phyloP scores from a whole-genome alignment of 2,113 vertebrate genomes.

The Oncorhynchus clarkii region DNA sequence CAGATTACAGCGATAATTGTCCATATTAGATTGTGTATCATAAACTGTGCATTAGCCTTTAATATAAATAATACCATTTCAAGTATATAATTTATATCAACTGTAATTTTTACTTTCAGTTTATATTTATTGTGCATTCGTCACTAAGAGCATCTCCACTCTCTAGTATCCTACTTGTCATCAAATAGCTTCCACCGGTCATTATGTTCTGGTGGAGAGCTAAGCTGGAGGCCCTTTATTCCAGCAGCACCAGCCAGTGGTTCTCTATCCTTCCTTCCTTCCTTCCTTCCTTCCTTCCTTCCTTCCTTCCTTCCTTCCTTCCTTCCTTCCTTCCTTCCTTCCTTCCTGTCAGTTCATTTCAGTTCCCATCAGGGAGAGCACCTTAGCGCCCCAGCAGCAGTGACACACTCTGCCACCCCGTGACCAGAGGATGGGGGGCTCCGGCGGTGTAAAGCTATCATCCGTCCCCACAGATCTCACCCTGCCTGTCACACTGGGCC shows the following conservation, averaged over 20 bases:
- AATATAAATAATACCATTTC: not conserved
- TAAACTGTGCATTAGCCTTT: not conserved
- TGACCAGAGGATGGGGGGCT: conserved; percentile 15
- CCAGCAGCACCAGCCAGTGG: conserved; percentile 5
- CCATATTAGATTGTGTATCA: not conserved
- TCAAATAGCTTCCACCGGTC: no score
- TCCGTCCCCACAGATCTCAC: conserved; percentile 37
- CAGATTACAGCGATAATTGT: not conserved
- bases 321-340: not conserved
- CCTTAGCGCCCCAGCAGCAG: conserved; percentile 14
- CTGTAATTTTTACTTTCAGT: not conserved
- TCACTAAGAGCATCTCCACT: no score
- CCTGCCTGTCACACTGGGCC: conserved; percentile 27
- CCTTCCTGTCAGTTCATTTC: conserved; percentile 10
- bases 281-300: conserved; percentile 18
- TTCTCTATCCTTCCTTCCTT: conserved; percentile 7
- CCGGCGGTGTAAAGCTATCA: conserved; percentile 21
- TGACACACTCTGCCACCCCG: conserved; percentile 22
- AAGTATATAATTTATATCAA: not conserved
- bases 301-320: conserved; percentile 48
- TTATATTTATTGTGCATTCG: not conserved
- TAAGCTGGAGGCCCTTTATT: not conserved
- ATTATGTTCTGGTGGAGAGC: not conserved
- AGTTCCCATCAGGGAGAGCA: conserved; percentile 21
- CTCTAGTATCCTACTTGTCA: no score